These are phyloP conservation scores for Platycnemis pennipes DNA, from an alignment of 2,888 invertebrate species.

Conservation along the genomic window DNA sequence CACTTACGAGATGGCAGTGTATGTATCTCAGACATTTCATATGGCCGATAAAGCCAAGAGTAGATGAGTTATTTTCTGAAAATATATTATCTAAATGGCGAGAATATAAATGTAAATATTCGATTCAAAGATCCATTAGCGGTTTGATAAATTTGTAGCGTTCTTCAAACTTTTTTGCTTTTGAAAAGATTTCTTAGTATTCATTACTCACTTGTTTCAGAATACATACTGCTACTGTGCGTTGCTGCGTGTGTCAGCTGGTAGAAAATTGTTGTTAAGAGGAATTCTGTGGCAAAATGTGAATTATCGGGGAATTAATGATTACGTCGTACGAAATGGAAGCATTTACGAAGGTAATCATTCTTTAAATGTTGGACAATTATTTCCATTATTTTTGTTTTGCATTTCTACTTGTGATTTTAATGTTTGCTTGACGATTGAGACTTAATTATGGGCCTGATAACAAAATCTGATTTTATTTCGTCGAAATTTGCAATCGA, in stretches of 20 bases:
- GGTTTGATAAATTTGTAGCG: neutral
- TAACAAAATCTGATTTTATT: too few species aligned
- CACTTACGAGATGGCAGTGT: neutral
- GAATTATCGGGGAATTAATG: neutral
- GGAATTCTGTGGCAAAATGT: neutral
- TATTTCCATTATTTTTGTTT: too few species aligned
- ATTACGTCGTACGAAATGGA: neutral
- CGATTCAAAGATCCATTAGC: neutral
- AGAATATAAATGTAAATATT: neutral
- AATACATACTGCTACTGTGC: constrained; percentile 6
- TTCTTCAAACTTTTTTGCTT: neutral
- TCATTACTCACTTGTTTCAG: constrained; percentile 48
- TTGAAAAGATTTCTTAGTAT: neutral
- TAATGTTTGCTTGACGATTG: too few species aligned
- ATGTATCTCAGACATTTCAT: neutral
- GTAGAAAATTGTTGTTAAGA: neutral
- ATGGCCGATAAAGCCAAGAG: neutral
- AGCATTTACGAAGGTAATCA: neutral
- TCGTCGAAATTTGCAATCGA: too few species aligned
- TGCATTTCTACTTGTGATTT: too few species aligned
- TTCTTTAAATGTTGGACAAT: too few species aligned
- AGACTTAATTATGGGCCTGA: too few species aligned
- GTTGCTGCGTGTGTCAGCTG: constrained; percentile 47
- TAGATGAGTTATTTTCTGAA: neutral
- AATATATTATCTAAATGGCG: neutral